A percentile compares a stretch with the other conserved stretches of the same genome.
phyloP scores from a whole-genome alignment of 2,113 vertebrate genomes.

The Mesembrinibis cayennensis region DNA sequence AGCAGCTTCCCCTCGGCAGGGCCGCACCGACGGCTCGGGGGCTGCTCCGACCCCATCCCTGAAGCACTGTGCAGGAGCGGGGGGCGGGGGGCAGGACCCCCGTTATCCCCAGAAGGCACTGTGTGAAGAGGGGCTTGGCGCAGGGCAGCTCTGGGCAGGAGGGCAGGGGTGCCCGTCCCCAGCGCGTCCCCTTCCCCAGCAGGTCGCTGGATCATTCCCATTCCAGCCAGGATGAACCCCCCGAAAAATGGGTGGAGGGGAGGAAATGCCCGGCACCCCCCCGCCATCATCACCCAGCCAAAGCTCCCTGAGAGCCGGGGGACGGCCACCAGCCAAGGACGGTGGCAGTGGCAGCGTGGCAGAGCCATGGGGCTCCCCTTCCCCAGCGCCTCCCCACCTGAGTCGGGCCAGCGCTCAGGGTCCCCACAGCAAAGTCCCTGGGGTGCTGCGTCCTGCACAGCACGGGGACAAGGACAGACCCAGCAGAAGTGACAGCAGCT shows the following conservation, averaged over 20 bases:
- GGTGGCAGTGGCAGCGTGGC: background rate
- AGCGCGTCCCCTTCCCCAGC: background rate
- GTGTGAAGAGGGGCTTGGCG: background rate
- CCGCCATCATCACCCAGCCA: fast-evolving
- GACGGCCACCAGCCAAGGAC: background rate
- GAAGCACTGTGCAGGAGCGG: background rate
- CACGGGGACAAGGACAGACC: background rate
- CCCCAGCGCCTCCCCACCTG: background rate
- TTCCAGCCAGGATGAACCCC: background rate
- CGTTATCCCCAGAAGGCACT: conserved; percentile 11
- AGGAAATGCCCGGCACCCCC: background rate
- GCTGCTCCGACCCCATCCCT: background rate
- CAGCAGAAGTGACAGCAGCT: conserved; percentile 25
- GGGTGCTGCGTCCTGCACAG: background rate
- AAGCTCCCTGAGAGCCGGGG: background rate
- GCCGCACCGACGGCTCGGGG: fast-evolving
- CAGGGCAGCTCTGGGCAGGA: background rate
- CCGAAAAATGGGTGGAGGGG: fast-evolving
- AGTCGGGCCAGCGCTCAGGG: background rate
- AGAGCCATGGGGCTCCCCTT: fast-evolving
- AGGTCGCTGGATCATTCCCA: background rate
- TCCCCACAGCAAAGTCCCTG: background rate
- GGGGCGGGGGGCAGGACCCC: background rate
- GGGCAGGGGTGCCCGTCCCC: background rate
- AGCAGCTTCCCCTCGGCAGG: background rate